Base-by-base conservation (phyloP, 2,888 invertebrate species). In the Baronia brevicornis region DNA sequence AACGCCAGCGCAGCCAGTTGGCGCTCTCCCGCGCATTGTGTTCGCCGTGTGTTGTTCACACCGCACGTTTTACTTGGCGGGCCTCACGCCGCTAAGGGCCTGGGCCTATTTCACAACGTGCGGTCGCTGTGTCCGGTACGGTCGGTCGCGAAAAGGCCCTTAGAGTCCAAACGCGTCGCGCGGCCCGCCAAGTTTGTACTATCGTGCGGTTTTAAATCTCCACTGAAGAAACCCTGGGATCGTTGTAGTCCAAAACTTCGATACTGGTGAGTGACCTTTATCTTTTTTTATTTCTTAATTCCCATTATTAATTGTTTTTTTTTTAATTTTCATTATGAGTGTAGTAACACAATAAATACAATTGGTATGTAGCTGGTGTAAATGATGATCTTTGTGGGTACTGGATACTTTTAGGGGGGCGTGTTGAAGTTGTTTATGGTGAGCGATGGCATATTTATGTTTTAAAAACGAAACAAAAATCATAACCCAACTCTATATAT, bases 41-140 rank as follows among this genome's bases (percentile, higher is more conserved):
- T 56, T 56, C 60, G 56, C 60, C 59, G 62, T 58, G 54, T 62
- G 41, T 42, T 41, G 42, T 36, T 38, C 41, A 44, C 48, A 32
- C 42, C 85, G 86, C 86, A 84, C 87, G 54, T 53, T 58, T 40
- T 31, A 8, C 33, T 22, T 38, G 49, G 50, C 52, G 49, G 41
- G 48, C 54, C 52, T 46, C 47, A 50, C 49, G 54, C 54, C 56
- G 15, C 13, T 27, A 28, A 33, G 33, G 33, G 39, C 27, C 30
- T 24, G 28, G 29, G 39, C 33, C 28, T 39, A 36, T 39, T 39
- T 40, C 38, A 47, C 43, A 32, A 44, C 46, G 43, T 46, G 46
- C 46, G 42, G 48, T 44, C 47, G 46, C 46, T 43, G 48, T 52
- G 54, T 48, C 44, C 51, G 45, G 44, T 44, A 39, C 48, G 33